These are phyloP conservation scores for Calliphora vomitoria DNA, from an alignment of 2,888 invertebrate genomes.

Conservation along the genomic window DNA sequence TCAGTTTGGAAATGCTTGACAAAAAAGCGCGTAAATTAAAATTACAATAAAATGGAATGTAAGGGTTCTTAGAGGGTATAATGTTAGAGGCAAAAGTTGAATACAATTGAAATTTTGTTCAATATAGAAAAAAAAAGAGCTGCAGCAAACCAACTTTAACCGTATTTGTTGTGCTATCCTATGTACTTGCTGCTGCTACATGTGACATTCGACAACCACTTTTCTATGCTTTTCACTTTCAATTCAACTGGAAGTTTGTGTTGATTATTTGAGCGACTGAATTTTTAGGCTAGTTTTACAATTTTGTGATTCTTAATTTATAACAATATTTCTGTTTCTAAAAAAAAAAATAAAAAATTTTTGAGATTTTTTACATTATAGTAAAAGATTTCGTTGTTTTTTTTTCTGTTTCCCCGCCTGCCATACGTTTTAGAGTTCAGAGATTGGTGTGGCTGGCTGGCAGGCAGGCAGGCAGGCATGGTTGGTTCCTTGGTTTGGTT, in stretches of 20 bases:
- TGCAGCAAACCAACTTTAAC: constrained; percentile 28
- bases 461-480: constrained; percentile 49
- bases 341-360: neutral
- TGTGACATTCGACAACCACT: constrained; percentile 80
- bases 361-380: neutral
- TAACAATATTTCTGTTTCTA: constrained; percentile 29
- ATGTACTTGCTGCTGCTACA: constrained; percentile 22
- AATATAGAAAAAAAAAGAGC: neutral
- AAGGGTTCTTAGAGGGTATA: constrained; percentile 8
- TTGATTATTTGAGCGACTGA: constrained; percentile 31
- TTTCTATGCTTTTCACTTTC: constrained; percentile 83
- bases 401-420: neutral
- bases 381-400: neutral
- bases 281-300: constrained; percentile 17
- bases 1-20: constrained; percentile 56
- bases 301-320: constrained; percentile 75
- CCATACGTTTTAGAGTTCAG: constrained; percentile 37
- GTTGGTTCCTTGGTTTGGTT: constrained; percentile 36
- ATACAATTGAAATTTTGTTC: constrained; percentile 19
- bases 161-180: constrained; percentile 13
- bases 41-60: neutral
- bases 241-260: constrained; percentile 77
- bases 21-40: constrained; percentile 52
- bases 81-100: neutral
- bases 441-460: constrained; percentile 43